Percentiles rank a stretch among this genome's conserved stretches.
Evolutionary conservation across 23 tunicate species (phyloP).

Genomic region (Phallusia fumigata): DNA sequence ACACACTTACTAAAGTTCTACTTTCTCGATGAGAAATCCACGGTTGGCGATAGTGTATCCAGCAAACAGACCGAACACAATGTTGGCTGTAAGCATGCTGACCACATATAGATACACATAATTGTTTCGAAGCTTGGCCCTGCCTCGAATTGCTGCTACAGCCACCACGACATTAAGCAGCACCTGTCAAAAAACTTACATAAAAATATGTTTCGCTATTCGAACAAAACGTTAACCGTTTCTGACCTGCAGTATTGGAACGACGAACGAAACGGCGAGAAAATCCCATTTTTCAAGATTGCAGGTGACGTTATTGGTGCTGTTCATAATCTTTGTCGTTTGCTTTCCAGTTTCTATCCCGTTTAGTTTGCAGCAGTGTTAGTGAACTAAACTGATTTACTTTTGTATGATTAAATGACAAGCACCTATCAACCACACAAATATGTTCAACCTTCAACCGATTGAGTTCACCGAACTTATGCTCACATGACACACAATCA

Average conservation of each 20-base stretch:
- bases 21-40: not conserved
- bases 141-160: conserved; percentile 23
- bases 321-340: no score
- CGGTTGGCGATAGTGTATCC: not conserved
- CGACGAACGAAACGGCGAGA: not conserved
- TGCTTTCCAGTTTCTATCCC: no score
- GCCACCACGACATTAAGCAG: not conserved
- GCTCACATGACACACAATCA: no score
- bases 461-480: no score
- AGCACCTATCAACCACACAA: no score
- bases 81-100: conserved; percentile 31
- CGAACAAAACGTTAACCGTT: no score
- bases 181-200: not conserved
- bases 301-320: not conserved
- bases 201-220: not conserved
- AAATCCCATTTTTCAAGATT: not conserved
- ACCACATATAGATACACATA: conserved; percentile 41
- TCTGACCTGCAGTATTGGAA: not conserved
- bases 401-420: no score
- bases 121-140: conserved; percentile 32
- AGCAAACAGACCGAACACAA: conserved; percentile 35
- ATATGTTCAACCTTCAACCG: no score
- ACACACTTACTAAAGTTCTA: not conserved
- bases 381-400: no score
- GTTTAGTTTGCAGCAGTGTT: no score